These are phyloP conservation scores for Malaclemys terrapin DNA, from an alignment of 2,113 vertebrate species.

Conservation along the genomic window DNA sequence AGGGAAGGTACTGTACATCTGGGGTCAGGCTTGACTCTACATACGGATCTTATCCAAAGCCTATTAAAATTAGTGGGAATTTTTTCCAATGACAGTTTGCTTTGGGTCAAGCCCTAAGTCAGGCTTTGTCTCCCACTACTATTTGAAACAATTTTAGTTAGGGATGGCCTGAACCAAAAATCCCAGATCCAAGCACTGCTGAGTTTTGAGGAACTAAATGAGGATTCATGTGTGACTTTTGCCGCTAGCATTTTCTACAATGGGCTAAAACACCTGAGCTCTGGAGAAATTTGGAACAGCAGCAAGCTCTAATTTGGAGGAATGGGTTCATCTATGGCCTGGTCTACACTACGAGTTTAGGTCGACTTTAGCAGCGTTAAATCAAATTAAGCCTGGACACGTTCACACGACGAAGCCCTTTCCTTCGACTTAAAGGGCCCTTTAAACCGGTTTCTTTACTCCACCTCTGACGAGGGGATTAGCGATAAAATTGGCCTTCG, in stretches of 20 bases:
- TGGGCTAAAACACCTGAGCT: background rate
- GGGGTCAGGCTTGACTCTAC: background rate
- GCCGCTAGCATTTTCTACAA: background rate
- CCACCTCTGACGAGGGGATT: too few species aligned
- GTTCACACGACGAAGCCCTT: too few species aligned
- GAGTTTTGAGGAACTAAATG: background rate
- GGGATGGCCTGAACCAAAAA: background rate
- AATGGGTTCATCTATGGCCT: background rate
- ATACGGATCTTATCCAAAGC: background rate
- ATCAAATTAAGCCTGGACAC: too few species aligned
- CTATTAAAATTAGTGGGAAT: background rate
- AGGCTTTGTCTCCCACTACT: background rate
- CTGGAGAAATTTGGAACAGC: background rate
- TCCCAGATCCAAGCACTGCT: accelerated
- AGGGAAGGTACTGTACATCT: too few species aligned
- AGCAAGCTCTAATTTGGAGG: background rate
- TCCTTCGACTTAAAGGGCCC: too few species aligned
- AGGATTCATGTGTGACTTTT: background rate
- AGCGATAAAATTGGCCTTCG: too few species aligned
- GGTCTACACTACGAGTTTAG: too few species aligned
- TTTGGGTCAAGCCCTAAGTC: background rate
- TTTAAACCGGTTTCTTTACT: too few species aligned
- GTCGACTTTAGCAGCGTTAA: too few species aligned
- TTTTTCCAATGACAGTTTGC: background rate
- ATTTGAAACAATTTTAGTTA: background rate